A percentile compares a stretch with the other conserved stretches of the same genome.
Conservation (phyloP, 2,888 invertebrate genomes). For the Phengaris arion region DNA sequence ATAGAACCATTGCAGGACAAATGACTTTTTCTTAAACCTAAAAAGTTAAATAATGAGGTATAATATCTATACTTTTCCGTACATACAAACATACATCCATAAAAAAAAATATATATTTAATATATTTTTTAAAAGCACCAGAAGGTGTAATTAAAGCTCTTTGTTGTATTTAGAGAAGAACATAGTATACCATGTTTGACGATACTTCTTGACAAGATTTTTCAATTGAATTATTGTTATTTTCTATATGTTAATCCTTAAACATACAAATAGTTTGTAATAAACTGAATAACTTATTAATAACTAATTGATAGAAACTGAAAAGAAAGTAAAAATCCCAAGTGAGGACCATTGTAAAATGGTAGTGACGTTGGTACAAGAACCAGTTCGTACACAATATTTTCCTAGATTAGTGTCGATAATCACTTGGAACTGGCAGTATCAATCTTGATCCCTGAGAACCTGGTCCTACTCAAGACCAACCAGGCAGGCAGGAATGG, state of each 20-base stretch:
- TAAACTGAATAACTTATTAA: no score
- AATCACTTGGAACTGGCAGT: neutral
- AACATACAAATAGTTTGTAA: no score
- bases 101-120: neutral
- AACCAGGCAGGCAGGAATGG: neutral
- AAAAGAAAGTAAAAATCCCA: no score
- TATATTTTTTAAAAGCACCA: neutral
- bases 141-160: neutral
- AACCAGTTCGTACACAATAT: neutral
- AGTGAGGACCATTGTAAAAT: neutral
- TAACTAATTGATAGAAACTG: no score
- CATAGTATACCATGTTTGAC: no score
- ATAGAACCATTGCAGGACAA: neutral
- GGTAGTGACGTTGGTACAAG: neutral
- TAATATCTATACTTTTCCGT: neutral
- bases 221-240: no score
- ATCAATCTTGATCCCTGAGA: neutral
- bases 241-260: no score
- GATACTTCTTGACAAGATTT: no score
- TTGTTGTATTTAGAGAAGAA: no score
- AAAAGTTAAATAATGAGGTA: neutral
- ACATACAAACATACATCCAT: conserved; percentile 6
- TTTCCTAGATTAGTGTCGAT: neutral
- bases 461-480: neutral
- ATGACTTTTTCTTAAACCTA: neutral